A percentile compares a stretch with the other conserved stretches of the same genome.
Conservation (phyloP, 2,888 invertebrate genomes). For the Aspidiotus rigidus region DNA sequence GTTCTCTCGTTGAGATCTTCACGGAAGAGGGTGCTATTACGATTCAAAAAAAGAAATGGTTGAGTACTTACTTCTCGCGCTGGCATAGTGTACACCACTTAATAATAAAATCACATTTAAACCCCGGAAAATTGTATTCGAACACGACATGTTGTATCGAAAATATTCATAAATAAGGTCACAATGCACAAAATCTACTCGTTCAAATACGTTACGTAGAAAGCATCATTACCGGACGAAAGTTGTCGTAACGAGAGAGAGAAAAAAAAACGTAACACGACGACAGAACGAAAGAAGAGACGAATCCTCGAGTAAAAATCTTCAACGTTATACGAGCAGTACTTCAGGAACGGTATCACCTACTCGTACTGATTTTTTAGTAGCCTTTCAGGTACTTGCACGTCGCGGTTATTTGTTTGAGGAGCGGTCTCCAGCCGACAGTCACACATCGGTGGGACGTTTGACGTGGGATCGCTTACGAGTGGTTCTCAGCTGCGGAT, state of each 20-base stretch:
- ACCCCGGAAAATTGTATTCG: not conserved
- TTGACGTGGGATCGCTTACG: conserved; percentile 1
- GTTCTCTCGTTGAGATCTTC: too few relatives aligned
- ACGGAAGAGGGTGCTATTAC: too few relatives aligned
- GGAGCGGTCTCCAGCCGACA: not conserved
- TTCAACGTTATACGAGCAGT: conserved; percentile 16
- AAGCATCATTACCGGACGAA: conserved; percentile 9
- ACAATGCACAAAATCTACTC: not conserved
- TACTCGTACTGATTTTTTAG: conserved; percentile 11
- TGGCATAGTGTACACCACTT: not conserved
- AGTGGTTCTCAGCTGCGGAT: not conserved
- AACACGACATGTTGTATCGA: not conserved
- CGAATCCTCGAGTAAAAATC: conserved; percentile 26
- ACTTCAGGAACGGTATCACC: conserved; percentile 30
- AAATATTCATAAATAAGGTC: not conserved
- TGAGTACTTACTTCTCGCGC: conserved; percentile 14
- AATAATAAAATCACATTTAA: not conserved
- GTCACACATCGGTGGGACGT: conserved; percentile 4
- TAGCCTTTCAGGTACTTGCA: conserved; percentile 29
- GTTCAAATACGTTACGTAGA: conserved; percentile 9
- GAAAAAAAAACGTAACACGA: not conserved
- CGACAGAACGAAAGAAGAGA: conserved; percentile 12
- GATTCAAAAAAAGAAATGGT: not conserved
- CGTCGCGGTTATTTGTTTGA: conserved; percentile 5
- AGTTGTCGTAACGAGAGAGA: not conserved